Percentiles rank a stretch among this genome's conserved stretches.
These are phyloP conservation scores for Micromys minutus DNA, from an alignment of 2,113 vertebrate genomes.

Conservation along the genomic window DNA sequence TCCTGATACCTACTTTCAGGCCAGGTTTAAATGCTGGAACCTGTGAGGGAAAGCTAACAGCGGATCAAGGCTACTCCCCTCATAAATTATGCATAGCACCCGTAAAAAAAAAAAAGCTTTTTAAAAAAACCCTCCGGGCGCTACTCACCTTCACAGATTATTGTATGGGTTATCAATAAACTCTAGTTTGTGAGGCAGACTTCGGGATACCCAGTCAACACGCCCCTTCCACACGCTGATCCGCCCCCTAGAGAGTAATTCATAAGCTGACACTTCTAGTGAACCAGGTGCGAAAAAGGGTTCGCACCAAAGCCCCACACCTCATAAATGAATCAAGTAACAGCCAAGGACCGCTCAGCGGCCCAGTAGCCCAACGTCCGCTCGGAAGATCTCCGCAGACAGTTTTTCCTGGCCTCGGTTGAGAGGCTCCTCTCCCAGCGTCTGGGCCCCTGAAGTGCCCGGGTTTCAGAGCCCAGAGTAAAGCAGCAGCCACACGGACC, in stretches of 20 bases:
- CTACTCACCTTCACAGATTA: slow-evolving; percentile 59
- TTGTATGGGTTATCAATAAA: slow-evolving; percentile 34
- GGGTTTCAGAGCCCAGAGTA: background rate
- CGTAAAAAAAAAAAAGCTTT: slow-evolving; percentile 29
- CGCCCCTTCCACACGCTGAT: slow-evolving; percentile 34
- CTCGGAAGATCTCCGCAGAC: slow-evolving; percentile 2
- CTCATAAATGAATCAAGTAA: slow-evolving; percentile 53
- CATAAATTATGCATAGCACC: slow-evolving; percentile 41
- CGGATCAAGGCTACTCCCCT: slow-evolving; percentile 10
- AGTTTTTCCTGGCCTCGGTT: background rate
- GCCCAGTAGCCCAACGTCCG: background rate
- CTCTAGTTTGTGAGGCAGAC: slow-evolving; percentile 6
- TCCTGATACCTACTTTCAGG: slow-evolving; percentile 24
- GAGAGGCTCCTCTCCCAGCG: background rate
- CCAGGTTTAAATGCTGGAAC: slow-evolving; percentile 40
- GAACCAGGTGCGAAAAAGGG: slow-evolving; percentile 55
- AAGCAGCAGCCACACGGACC: background rate
- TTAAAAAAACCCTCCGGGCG: background rate
- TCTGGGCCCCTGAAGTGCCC: background rate
- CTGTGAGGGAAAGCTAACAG: slow-evolving; percentile 4
- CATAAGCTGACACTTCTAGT: slow-evolving; percentile 30
- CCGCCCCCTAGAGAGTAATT: slow-evolving; percentile 64
- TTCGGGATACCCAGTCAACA: slow-evolving; percentile 26
- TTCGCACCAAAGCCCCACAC: slow-evolving; percentile 7
- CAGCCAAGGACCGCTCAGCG: background rate